Conservation (phyloP, 92 coral and sea anemone species). For the Phenganax marumi region DNA sequence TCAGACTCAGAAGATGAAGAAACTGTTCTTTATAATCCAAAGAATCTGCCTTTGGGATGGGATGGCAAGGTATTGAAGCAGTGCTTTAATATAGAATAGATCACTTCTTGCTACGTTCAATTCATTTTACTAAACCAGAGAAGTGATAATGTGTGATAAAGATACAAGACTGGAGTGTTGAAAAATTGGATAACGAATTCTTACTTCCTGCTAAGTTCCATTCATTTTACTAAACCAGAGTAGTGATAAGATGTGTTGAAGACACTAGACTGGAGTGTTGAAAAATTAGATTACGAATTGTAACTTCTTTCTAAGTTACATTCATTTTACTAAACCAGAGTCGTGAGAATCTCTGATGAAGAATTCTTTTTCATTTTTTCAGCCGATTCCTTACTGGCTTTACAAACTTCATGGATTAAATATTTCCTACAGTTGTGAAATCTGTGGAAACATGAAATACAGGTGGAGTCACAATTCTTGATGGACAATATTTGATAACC, state of each 20-base stretch:
- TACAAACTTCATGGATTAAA: slow-evolving; percentile 94
- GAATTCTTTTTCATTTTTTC: slow-evolving; percentile 4
- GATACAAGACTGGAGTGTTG: no score
- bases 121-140: no score
- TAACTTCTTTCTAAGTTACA: background rate
- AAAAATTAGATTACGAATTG: background rate
- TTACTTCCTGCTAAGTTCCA: no score
- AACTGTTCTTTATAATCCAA: slow-evolving; percentile 94
- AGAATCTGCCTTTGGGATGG: slow-evolving; percentile 97
- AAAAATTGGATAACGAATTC: no score
- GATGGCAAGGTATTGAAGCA: slow-evolving; percentile 81
- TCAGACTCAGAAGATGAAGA: slow-evolving; percentile 99
- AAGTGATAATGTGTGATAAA: no score
- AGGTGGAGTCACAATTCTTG: slow-evolving; percentile 52
- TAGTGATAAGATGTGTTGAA: no score
- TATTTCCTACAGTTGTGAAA: slow-evolving; percentile 93
- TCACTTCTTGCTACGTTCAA: background rate
- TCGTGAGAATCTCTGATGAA: background rate
- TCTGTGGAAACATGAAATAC: slow-evolving; percentile 94
- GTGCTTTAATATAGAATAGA: background rate
- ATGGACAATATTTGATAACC: background rate
- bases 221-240: no score
- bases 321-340: background rate
- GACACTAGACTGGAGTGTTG: no score
- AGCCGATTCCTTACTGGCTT: slow-evolving; percentile 99